Base-by-base conservation (phyloP, 1,140 invertebrate genomes). In the Drosophila tani region DNA sequence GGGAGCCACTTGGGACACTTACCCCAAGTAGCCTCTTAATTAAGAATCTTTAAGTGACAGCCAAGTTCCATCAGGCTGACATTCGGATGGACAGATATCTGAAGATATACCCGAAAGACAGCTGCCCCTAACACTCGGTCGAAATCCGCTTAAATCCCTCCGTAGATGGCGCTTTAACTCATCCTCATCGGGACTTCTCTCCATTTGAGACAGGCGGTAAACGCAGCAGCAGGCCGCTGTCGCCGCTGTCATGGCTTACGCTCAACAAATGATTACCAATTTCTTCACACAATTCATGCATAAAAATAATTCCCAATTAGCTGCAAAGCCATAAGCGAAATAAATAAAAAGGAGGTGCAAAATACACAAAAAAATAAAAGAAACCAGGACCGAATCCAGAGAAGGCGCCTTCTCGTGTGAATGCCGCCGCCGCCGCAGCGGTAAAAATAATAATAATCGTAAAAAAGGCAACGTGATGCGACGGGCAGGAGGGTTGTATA, bases 221-320 rank as follows among this genome's bases (percentile, higher is more conserved):
- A 62, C 21, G 19, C 71, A 77, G 65, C 78, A 67, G 73, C 64
- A 76, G 55, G 75, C 76, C 75, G 59, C 75, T 78, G 73, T 75
- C 70, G 58, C 69, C 56, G 57, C 66, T 74, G 74, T 76, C 74
- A 77, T 46, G 75, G 75, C 75, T 78, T 78, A 78, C 50, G 43
- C 64, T 56, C 56, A 81, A 66, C 81, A 87, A 87, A 88, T 84
- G 78, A 88, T 90, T 90, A 88, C 78, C 74, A 90, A 88, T 88
- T 90, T 88, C 78, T 88, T 88, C 81, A 90, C 84, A 88, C 81
- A 88, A 84, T 91, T 85, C 85, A 91, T 82, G 85, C 85, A 90
- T 91, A 90, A 90, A 91, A 85, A 91, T 90, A 90, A 90, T 90
- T 86, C 86, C 86, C 86, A 90, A 90, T 90, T 90, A 90, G 85